These are phyloP conservation scores for Eclectus roratus DNA, from an alignment of 2,113 vertebrate species.

Conservation along the genomic window DNA sequence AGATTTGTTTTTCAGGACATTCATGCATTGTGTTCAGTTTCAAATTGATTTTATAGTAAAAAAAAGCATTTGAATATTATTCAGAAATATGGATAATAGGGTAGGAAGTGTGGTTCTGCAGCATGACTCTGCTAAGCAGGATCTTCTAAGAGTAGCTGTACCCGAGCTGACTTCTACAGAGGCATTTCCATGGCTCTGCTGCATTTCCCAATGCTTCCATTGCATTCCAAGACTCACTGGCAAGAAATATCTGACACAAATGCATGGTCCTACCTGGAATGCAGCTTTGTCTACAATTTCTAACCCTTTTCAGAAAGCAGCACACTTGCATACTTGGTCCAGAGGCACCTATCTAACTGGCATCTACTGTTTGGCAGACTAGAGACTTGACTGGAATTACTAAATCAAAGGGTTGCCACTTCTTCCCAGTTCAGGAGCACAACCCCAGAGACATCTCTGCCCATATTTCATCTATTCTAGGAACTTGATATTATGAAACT, in stretches of 20 bases:
- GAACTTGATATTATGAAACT: background rate
- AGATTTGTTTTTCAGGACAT: background rate
- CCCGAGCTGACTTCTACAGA: background rate
- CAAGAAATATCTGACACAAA: background rate
- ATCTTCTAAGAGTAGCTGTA: background rate
- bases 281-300: background rate
- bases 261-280: background rate
- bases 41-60: background rate
- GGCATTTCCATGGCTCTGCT: background rate
- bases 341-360: background rate
- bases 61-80: background rate
- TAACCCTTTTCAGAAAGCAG: background rate
- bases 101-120: background rate
- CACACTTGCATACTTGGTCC: rapidly evolving
- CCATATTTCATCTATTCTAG: background rate
- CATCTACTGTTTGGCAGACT: background rate
- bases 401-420: background rate
- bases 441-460: background rate
- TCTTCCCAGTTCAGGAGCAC: background rate
- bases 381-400: background rate
- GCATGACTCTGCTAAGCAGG: background rate
- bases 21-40: background rate
- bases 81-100: background rate
- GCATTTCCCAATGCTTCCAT: background rate
- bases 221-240: background rate